A percentile compares a stretch with the other conserved stretches of the same genome.
Evolutionary conservation across 2,113 vertebrate genomes (phyloP).

Genomic region (Nesospiza acunhae): DNA sequence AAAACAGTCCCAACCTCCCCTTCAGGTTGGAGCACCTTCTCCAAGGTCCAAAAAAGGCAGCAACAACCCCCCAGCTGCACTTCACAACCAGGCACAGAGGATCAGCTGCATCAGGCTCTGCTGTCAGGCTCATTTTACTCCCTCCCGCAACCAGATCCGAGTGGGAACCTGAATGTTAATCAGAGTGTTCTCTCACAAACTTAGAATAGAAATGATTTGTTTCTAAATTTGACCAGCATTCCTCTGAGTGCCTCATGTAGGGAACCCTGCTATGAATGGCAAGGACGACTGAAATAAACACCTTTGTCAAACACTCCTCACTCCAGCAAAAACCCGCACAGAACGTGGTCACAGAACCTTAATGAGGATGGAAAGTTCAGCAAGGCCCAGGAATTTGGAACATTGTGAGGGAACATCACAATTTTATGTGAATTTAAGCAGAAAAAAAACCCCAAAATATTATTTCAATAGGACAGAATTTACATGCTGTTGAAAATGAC

Average conservation of each 20-base stretch:
- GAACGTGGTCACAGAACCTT: not conserved
- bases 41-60: not conserved
- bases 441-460: rapidly evolving
- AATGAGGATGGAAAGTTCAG: not conserved
- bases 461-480: not conserved
- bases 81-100: not conserved
- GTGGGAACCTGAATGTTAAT: not conserved
- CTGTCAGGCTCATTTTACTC: not conserved
- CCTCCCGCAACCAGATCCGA: not conserved
- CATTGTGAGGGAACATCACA: rapidly evolving
- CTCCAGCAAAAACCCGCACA: not conserved
- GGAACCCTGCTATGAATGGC: not conserved
- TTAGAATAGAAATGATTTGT: not conserved
- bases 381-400: not conserved
- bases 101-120: not conserved
- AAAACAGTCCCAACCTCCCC: not conserved
- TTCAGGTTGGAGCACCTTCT: not conserved
- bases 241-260: not conserved
- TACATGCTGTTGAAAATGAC: not conserved
- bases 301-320: not conserved
- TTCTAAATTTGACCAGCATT: not conserved
- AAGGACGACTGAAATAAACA: not conserved
- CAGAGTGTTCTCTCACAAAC: not conserved
- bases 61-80: not conserved
- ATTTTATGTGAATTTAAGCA: not conserved